Evolutionary conservation across 1,140 invertebrate genomes (phyloP).

Genomic region (Scaptomyza hsui): DNA sequence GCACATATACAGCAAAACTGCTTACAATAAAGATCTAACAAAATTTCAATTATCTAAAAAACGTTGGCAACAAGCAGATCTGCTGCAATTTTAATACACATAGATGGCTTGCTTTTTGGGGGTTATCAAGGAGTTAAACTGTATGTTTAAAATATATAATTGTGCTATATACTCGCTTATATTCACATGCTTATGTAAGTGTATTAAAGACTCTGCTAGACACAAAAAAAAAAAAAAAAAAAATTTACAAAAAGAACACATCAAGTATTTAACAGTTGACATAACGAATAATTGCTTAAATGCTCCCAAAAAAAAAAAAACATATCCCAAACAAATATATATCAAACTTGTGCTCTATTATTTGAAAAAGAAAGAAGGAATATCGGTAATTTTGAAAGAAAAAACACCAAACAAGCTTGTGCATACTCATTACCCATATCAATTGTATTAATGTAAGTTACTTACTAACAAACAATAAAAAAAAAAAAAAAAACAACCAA

Average conservation of each 20-base stretch:
- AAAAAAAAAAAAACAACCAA: slow-evolving; percentile 9
- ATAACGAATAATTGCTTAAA: slow-evolving; percentile 25
- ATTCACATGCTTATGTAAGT: slow-evolving; percentile 59
- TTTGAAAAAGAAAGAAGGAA: slow-evolving; percentile 30
- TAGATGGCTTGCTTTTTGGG: slow-evolving; percentile 45
- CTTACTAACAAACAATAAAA: slow-evolving; percentile 27
- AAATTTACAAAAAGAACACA: background rate
- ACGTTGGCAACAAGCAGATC: slow-evolving; percentile 5
- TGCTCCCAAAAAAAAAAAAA: slow-evolving; percentile 33
- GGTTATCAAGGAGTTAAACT: slow-evolving; percentile 36
- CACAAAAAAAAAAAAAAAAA: background rate
- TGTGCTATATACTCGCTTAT: slow-evolving; percentile 76
- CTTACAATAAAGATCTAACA: slow-evolving; percentile 25
- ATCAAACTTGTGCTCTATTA: slow-evolving; percentile 38
- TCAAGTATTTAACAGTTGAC: slow-evolving; percentile 10
- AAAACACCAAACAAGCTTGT: slow-evolving; percentile 58
- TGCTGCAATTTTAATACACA: slow-evolving; percentile 11
- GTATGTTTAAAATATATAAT: slow-evolving; percentile 65
- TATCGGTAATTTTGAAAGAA: slow-evolving; percentile 3
- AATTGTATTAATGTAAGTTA: slow-evolving; percentile 70
- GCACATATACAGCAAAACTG: slow-evolving; percentile 46
- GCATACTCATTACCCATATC: slow-evolving; percentile 72
- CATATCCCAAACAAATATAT: slow-evolving; percentile 66
- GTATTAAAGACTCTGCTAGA: slow-evolving; percentile 59
- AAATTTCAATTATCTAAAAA: slow-evolving; percentile 38